Conservation (phyloP, 2,888 invertebrate genomes). For the Clostera curtula region DNA sequence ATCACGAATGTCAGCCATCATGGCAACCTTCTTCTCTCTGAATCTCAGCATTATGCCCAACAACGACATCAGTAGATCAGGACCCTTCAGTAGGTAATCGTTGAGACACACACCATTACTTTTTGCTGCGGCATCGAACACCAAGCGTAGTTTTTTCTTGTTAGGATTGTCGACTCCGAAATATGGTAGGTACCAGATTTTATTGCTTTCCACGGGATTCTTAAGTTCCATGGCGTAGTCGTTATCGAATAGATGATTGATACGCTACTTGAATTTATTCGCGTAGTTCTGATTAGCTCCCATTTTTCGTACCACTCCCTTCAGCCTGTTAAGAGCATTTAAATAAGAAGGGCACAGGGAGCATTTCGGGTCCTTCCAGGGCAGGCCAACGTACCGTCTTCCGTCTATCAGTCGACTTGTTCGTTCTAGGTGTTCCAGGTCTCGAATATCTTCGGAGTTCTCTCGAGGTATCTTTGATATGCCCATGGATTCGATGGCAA, state of each 20-base stretch:
- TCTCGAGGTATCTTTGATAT: conserved; percentile 2
- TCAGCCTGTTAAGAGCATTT: conserved; percentile 12
- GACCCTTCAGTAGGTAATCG: conserved; percentile 9
- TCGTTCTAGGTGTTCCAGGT: conserved; percentile 9
- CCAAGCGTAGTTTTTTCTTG: conserved; percentile 16
- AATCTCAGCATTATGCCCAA: conserved; percentile 16
- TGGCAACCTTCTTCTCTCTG: conserved; percentile 10
- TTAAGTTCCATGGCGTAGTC: conserved; percentile 11
- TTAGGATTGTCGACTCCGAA: conserved; percentile 21
- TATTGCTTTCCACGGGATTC: conserved; percentile 1
- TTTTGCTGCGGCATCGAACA: conserved; percentile 17
- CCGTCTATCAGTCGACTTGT: conserved; percentile 10
- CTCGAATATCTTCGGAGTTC: conserved; percentile 1
- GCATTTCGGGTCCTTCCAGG: conserved; percentile 14
- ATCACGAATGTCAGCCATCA: conserved; percentile 12
- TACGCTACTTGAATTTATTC: conserved; percentile 10
- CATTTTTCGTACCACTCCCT: conserved; percentile 16
- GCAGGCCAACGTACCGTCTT: conserved; percentile 19
- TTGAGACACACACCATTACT: conserved; percentile 10
- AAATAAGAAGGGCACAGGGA: conserved; percentile 13
- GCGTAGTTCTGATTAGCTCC: conserved; percentile 6
- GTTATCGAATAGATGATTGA: conserved; percentile 18
- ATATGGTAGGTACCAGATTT: conserved; percentile 20
- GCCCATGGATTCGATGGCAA: conserved; percentile 2
- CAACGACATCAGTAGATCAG: conserved; percentile 13